A percentile compares a stretch with the other conserved stretches of the same genome.
Evolutionary conservation across 2,113 vertebrate genomes (phyloP).

Genomic region (Nothobranchius kuhntae): DNA sequence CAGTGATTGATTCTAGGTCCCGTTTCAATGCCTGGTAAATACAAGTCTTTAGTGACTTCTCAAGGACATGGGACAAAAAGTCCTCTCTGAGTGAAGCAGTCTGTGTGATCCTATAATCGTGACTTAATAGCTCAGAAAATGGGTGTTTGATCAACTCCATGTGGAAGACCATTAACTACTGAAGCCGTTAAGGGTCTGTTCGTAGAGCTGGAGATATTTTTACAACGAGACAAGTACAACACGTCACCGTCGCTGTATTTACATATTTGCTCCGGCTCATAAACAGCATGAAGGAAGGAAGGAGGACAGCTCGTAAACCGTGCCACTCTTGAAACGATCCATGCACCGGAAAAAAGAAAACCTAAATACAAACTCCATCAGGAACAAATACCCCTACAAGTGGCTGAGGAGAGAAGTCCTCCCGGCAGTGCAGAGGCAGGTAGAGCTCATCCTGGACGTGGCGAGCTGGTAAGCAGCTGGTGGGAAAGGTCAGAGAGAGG

Average conservation of each 20-base stretch:
- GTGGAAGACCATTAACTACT: conserved; percentile 50
- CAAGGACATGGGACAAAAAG: conserved; percentile 32
- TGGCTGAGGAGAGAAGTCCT: conserved; percentile 31
- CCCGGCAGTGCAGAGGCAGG: conserved; percentile 27
- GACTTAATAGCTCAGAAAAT: no score
- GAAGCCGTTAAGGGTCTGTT: conserved; percentile 24
- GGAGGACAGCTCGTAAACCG: conserved; percentile 49
- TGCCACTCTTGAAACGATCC: conserved; percentile 44
- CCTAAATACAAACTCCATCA: conserved; percentile 43
- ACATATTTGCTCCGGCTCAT: conserved; percentile 64
- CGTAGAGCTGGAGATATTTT: conserved; percentile 24
- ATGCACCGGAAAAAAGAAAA: conserved; percentile 56
- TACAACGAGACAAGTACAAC: conserved; percentile 27
- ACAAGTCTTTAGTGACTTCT: conserved; percentile 34
- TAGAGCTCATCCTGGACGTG: conserved; percentile 34
- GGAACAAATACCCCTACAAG: conserved; percentile 42
- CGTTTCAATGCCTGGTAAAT: conserved; percentile 54
- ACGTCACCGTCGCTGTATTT: conserved; percentile 53
- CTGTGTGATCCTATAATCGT: no score
- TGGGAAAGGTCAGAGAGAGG: conserved; percentile 74
- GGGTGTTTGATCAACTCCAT: no score
- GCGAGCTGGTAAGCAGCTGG: conserved; percentile 66
- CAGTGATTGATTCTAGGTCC: conserved; percentile 55
- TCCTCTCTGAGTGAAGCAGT: no score
- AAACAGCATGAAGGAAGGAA: conserved; percentile 60